Base-by-base conservation (phyloP, 2,888 invertebrate genomes). In the Athripsodes cinereus region DNA sequence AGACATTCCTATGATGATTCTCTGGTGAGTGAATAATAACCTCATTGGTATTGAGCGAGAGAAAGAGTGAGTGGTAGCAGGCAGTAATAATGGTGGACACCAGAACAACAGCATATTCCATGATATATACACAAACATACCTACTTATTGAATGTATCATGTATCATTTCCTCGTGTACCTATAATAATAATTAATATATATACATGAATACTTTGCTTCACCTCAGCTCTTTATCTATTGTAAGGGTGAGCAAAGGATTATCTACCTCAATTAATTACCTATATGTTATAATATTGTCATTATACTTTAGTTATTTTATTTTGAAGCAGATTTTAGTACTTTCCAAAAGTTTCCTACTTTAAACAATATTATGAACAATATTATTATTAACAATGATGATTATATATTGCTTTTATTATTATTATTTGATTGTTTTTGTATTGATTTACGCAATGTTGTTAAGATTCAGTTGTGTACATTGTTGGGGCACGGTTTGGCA, bases 181-280 rank as follows among this genome's bases (percentile, higher is more conserved):
- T n/a, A n/a, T n/a, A n/a, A n/a, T n/a, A n/a, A n/a, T n/a, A n/a
- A n/a, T n/a, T n/a, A n/a, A n/a, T n/a, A n/a, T n/a, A n/a, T n/a
- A n/a, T n/a, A n/a, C n/a, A n/a, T n/a, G n/a, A n/a, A n/a, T n/a
- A n/a, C 26, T 26, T 26, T 26, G 26, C 10, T 26, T 3, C 26
- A 26, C 26, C 26, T 26, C 26, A 26, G 3, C 3, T 26, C 10
- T 26, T 26, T 26, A 26, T 26, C 10, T 26, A 26, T 26, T 26
- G 26, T 13, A 40, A 40, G 40, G 40, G 13, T 13, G 40, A 40
- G 16, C 40, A 55, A 53, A 54, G 55, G 31, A 51, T 51, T 52
- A 63, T 63, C 63, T 63, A 63, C 63, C 63, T 63, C 63, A 63
- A 61, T 53, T 49, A 63, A 63, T 61, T 61, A 63, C 61, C 61